A percentile compares a stretch with the other conserved stretches of the same genome.
Evolutionary conservation across 2,888 invertebrate species (phyloP).

Genomic region (Chrysodeixis includens): DNA sequence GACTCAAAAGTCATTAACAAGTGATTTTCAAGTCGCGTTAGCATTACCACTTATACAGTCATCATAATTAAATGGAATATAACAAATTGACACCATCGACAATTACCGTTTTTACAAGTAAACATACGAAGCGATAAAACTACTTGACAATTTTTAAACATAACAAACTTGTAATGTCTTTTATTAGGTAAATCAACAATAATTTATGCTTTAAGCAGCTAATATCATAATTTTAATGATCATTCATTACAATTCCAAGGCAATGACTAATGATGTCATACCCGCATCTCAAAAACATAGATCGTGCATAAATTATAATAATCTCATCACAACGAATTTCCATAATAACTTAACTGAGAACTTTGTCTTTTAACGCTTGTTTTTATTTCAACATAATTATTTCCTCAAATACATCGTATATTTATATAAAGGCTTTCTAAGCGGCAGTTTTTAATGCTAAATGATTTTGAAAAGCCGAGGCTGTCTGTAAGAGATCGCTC

Average conservation of each 20-base stretch:
- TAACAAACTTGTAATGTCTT: constrained; percentile 1
- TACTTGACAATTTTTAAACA: background rate
- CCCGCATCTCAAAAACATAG: constrained; percentile 5
- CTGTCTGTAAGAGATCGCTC: too few species aligned
- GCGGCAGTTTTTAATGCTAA: background rate
- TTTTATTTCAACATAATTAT: background rate
- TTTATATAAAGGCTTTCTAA: background rate
- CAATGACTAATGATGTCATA: constrained; percentile 13
- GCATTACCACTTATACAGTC: background rate
- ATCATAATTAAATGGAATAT: constrained; percentile 28
- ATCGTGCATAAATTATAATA: constrained; percentile 25
- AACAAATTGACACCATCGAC: constrained; percentile 7
- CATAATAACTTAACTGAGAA: constrained; percentile 9
- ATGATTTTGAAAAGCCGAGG: background rate
- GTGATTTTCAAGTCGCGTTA: background rate
- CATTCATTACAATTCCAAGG: constrained; percentile 22
- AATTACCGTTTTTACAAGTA: background rate
- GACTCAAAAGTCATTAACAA: constrained; percentile 27
- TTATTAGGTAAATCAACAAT: constrained; percentile 1
- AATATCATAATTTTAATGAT: constrained; percentile 4
- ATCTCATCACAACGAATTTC: constrained; percentile 26
- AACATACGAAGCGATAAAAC: background rate
- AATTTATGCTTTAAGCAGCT: background rate
- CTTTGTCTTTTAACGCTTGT: constrained; percentile 17
- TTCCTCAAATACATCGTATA: background rate